Evolutionary conservation across 2,888 invertebrate genomes (phyloP), one percentile per base, ranked within the genome.

Genomic region (Drosophila mercatorum): DNA sequence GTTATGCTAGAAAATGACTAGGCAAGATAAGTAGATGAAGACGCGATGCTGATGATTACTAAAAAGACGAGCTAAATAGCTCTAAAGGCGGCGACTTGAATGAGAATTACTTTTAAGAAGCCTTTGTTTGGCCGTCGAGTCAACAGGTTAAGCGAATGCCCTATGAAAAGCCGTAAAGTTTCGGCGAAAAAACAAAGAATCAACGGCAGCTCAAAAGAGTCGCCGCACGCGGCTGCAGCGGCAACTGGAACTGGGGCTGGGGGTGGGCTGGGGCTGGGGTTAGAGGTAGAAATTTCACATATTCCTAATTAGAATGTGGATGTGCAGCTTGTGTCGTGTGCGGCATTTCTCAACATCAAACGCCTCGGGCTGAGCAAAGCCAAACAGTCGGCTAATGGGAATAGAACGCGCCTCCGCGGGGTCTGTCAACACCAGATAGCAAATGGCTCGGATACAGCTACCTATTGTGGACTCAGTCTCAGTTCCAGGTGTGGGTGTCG

Each of bases 381-480:
- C 71, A 66, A 67, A 68, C 62, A 75, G 44, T 53, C 49, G 71
- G 74, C 67, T 73, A 77, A 77, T 77, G 70, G 66, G 66, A 74
- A 77, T 77, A 70, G 77, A 81, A 64, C 68, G 49, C 72, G 68
- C 58, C 70, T 70, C 77, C 57, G 44, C 49, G 73, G 67, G 76
- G 73, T 75, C 78, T 77, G 83, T 80, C 83, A 81, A 83, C 86
- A 81, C 28, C 43, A 78, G 83, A 86, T 85, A 83, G 73, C 81
- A 68, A 57, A 49, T 62, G 56, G 75, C 41, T 61, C 31, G 31
- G 44, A 44, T 63, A 40, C 58, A 57, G 64, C 49, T 70, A 62
- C 55, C 62, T 36, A 34, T 41, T 52, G 51, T 51, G 17, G 51
- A 40, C 53, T 28, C 12, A 17, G 40, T 10, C 34, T 11, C 34